Evolutionary conservation across 2,113 vertebrate species (phyloP), one percentile per base, ranked within the genome.

Genomic region (Trematocara macrostoma): DNA sequence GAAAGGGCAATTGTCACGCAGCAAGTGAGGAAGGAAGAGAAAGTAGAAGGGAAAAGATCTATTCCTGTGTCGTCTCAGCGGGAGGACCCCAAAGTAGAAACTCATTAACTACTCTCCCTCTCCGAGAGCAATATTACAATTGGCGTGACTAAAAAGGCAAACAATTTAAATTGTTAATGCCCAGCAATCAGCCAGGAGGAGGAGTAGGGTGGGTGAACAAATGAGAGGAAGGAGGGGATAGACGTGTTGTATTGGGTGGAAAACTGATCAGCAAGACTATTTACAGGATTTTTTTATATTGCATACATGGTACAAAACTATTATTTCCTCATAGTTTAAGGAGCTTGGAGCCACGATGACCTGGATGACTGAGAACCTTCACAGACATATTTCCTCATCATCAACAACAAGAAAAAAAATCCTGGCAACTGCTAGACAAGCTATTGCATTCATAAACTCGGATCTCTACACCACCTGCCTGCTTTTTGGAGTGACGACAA

Each of bases 31-130:
- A 31, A 23, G 59, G 8, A 64, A 34, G 51, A 3, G 18, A 49
- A 74, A n/a, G n/a, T 10, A 52, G 26, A 20, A 79, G 6, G 7
- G 52, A 35, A 56, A 51, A 69, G 79, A 85, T 83, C 83, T 89
- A 89, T 90, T 93, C 76, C 69, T 81, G 85, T 45, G 56, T 79
- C 4, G 87, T 91, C 88, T 88, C 89, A 11, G 42, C 2, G 89
- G 87, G 56, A 88, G 47, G 16, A 45, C 55, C 85, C 85, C 69
- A 82, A 90, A 88, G 91, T 88, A 86, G 88, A 92, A 92, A 93
- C 79, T 92, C 86, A 93, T 93, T 91, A 93, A 89, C 89, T 79
- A 80, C 82, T 78, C 82, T 78, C 79, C 79, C 59, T 87, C 74
- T 83, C 84, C 11, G 42, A 90, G 78, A 84, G 80, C 81, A 11